phyloP scores from a whole-genome alignment of 2,797 vertebrate genomes.

The Lagodon rhomboides region DNA sequence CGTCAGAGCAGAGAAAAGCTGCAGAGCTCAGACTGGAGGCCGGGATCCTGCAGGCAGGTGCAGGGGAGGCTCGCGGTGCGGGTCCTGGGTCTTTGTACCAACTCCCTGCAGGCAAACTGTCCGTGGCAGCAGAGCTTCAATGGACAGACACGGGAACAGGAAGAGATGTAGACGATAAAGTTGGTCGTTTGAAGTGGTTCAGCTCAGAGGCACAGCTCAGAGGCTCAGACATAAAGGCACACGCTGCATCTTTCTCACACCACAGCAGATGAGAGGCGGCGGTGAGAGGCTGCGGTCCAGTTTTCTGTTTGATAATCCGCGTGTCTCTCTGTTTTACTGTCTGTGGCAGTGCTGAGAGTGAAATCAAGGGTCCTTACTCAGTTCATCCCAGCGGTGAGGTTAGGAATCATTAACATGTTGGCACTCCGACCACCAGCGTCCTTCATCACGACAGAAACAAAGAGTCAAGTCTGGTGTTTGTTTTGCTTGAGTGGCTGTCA shows the following conservation, averaged over 20 bases:
- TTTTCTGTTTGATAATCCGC: constrained; percentile 24
- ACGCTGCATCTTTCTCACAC: constrained; percentile 51
- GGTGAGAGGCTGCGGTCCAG: constrained; percentile 36
- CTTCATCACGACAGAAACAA: constrained; percentile 4
- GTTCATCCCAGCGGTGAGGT: constrained; percentile 29
- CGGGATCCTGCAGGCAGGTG: constrained; percentile 59
- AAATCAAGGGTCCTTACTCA: constrained; percentile 16
- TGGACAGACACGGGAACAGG: constrained; percentile 64
- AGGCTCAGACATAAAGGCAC: constrained; percentile 65
- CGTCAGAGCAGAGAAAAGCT: constrained; percentile 24
- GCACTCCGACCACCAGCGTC: constrained; percentile 15
- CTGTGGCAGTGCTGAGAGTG: constrained; percentile 33
- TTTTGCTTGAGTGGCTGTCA: constrained; percentile 2
- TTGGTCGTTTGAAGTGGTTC: constrained; percentile 75
- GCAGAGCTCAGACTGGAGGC: constrained; percentile 6
- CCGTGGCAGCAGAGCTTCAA: constrained; percentile 54
- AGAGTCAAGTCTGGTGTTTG: constrained; percentile 38
- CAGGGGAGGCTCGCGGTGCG: constrained; percentile 37
- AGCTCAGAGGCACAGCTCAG: constrained; percentile 64
- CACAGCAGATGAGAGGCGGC: constrained; percentile 38
- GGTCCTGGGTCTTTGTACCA: constrained; percentile 47
- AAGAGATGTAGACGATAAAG: constrained; percentile 78
- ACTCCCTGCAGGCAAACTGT: constrained; percentile 63
- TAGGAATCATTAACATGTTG: constrained; percentile 39
- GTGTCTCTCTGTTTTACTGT: constrained; percentile 36